These are phyloP conservation scores for Nothobranchius furzeri DNA, from an alignment of 2,113 vertebrate genomes.

Conservation along the genomic window DNA sequence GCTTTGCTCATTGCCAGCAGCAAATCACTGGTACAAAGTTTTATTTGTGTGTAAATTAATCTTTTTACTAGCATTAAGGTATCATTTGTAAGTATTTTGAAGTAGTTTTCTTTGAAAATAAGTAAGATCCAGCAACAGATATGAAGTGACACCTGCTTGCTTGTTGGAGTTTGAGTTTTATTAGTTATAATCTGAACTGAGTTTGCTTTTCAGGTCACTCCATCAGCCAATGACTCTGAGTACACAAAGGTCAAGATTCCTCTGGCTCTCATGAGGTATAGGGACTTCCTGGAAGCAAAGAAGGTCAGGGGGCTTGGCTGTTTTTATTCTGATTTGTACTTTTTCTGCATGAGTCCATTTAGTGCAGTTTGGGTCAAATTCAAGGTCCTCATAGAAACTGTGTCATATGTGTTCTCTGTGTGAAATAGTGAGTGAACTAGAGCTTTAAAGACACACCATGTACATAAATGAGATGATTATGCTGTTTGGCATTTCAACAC, in stretches of 20 bases:
- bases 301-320: slow-evolving; percentile 74
- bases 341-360: not conserved
- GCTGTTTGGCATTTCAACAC: too few species aligned
- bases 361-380: too few species aligned
- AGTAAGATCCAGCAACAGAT: not conserved
- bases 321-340: not conserved
- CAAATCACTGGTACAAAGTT: slow-evolving; percentile 77
- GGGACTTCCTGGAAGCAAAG: slow-evolving; percentile 83
- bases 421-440: too few species aligned
- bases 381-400: too few species aligned
- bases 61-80: too few species aligned
- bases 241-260: slow-evolving; percentile 83
- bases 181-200: not conserved
- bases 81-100: not conserved
- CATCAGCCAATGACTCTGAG: slow-evolving; percentile 82
- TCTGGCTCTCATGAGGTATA: slow-evolving; percentile 85
- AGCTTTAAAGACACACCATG: too few species aligned
- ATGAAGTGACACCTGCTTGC: not conserved
- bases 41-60: not conserved
- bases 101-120: not conserved
- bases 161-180: too few species aligned
- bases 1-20: slow-evolving; percentile 86
- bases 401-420: too few species aligned
- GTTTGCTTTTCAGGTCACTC: slow-evolving; percentile 73
- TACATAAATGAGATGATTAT: too few species aligned